phyloP scores from a whole-genome alignment of 2,113 vertebrate species.

The Brachyistius frenatus region DNA sequence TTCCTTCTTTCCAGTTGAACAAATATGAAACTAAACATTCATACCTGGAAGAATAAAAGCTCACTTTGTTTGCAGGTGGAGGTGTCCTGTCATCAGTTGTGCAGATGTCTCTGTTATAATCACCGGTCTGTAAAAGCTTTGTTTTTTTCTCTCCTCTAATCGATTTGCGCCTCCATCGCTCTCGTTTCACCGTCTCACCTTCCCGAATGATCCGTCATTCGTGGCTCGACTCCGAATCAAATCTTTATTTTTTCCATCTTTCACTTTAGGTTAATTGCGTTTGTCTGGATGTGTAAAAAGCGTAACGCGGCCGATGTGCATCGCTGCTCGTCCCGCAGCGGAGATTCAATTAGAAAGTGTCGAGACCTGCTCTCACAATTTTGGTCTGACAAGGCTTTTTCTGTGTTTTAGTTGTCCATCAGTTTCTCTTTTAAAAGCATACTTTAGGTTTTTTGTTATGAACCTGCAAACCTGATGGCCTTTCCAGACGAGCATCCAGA shows the following conservation, averaged over 20 bases:
- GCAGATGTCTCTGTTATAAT: too few species aligned
- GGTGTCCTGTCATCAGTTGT: too few species aligned
- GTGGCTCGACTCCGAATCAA: not conserved
- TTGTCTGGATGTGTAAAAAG: not conserved
- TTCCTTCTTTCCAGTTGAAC: too few species aligned
- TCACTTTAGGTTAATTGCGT: not conserved
- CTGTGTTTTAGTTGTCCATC: too few species aligned
- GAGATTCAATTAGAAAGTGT: not conserved
- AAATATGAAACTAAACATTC: too few species aligned
- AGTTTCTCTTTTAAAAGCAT: too few species aligned
- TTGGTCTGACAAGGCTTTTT: too few species aligned
- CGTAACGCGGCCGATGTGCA: not conserved
- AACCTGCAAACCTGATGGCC: slow-evolving; percentile 1
- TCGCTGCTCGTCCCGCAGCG: too few species aligned
- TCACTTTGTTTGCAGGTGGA: too few species aligned
- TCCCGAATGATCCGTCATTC: not conserved
- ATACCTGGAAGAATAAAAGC: too few species aligned
- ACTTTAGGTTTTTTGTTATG: too few species aligned
- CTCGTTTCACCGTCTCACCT: not conserved
- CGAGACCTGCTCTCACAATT: not conserved
- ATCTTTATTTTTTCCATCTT: slow-evolving; percentile 5
- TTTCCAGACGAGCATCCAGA: not conserved
- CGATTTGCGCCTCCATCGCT: slow-evolving; percentile 6
- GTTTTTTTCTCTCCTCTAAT: not conserved
- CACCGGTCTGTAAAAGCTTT: too few species aligned